Conservation (phyloP, 2,888 invertebrate species). For the Penaeus monodon region DNA sequence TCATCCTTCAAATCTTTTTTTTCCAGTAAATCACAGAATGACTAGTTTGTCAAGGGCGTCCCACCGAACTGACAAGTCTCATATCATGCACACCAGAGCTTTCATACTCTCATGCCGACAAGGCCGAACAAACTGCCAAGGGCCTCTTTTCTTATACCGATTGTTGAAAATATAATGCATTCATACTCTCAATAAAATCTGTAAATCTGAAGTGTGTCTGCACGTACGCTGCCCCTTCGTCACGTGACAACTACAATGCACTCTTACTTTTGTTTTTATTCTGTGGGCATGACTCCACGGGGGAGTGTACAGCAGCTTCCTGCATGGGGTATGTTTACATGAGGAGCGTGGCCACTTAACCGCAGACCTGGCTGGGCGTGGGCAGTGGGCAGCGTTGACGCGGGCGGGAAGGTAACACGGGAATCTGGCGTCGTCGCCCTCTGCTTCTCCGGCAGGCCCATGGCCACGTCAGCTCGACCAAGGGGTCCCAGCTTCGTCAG, state of each 20-base stretch:
- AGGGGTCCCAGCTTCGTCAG: not conserved
- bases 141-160: constrained; percentile 31
- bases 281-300: constrained; percentile 7
- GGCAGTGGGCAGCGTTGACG: no score
- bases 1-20: constrained; percentile 50
- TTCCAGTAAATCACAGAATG: constrained; percentile 61
- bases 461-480: no score
- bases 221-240: constrained; percentile 33
- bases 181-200: constrained; percentile 45
- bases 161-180: constrained; percentile 46
- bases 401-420: no score
- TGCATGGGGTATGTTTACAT: no score
- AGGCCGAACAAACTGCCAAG: constrained; percentile 26
- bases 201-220: constrained; percentile 39
- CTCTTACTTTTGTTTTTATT: constrained; percentile 17
- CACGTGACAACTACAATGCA: constrained; percentile 37
- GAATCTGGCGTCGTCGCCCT: no score
- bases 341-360: no score
- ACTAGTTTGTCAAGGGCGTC: constrained; percentile 62
- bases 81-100: constrained; percentile 30
- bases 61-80: constrained; percentile 58
- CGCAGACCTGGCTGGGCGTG: no score
- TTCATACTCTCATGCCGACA: constrained; percentile 4
- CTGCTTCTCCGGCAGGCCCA: no score
- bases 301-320: not conserved